Evolutionary conservation across 1,140 invertebrate genomes (phyloP).

Genomic region (Diploscapter pachys): DNA sequence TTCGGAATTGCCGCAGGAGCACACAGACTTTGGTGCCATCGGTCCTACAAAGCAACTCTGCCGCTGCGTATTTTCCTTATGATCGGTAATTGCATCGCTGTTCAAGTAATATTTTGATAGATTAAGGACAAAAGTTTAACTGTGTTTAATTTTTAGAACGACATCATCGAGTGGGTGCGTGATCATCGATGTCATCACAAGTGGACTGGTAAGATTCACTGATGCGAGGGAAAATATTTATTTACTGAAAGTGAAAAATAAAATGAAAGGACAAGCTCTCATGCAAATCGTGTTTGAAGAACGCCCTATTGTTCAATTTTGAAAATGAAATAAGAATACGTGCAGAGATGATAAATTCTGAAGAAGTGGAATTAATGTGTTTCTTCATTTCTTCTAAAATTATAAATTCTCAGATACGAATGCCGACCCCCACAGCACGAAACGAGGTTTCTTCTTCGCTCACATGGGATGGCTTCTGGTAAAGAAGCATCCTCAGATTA

Average conservation of each 20-base stretch:
- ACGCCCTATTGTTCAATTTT: too few species aligned
- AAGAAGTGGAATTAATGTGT: too few species aligned
- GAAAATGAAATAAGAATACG: too few species aligned
- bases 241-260: too few species aligned
- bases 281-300: too few species aligned
- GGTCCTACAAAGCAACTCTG: constrained; percentile 86
- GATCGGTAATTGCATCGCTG: constrained; percentile 77
- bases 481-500: constrained; percentile 76
- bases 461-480: constrained; percentile 90
- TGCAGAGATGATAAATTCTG: too few species aligned
- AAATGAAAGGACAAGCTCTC: too few species aligned
- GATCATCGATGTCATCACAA: constrained; percentile 96
- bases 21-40: constrained; percentile 88
- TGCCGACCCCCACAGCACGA: constrained; percentile 91
- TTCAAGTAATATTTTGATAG: constrained; percentile 69
- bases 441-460: constrained; percentile 89
- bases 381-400: too few species aligned
- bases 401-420: constrained; percentile 71
- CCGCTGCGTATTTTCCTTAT: constrained; percentile 76
- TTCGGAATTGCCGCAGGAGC: constrained; percentile 82
- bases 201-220: constrained; percentile 65
- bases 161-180: constrained; percentile 85
- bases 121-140: neutral
- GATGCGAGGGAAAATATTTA: too few species aligned
- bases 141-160: constrained; percentile 69